Evolutionary conservation across 2,797 vertebrate genomes (phyloP), one percentile per base, ranked within the genome.

Genomic region (Danio choprae): DNA sequence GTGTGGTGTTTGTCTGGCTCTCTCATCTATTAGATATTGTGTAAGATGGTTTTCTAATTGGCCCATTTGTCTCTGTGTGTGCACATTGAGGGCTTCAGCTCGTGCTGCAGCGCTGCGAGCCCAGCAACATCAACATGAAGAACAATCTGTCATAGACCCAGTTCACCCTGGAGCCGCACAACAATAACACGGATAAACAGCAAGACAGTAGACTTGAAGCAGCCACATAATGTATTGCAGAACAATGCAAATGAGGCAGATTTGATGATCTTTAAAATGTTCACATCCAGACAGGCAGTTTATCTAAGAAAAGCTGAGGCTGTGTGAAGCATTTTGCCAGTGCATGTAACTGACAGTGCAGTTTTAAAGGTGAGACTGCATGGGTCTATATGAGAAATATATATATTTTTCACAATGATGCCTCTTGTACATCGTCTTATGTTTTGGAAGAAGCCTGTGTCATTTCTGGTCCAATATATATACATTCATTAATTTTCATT

Each of bases 21-120:
- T 62, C n/a, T 70, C 56, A 70, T 70, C 36, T 70, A 71, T 62
- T 71, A 79, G 77, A 79, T 71, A 53, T 62, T 79, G 56, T 79
- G 36, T 79, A 62, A 60, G 67, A 70, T 79, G 67, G 70, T 67
- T 79, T 62, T 71, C 38, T 53, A 62, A 62, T 62, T 62, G 67
- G 13, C 20, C 18, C 36, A 62, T 79, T 71, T 70, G 56, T 79
- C 67, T 79, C 15, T 4, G 56, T 10, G 56, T 10, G 9, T 71
- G 36, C 44, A 43, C 29, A 51, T 70, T 51, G 7, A 13, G 77
- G 18, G 18, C 56, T 78, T 22, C 43, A 77, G 43, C 65, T 78
- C 18, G 8, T 22, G 2, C 60, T 50, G 55, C 44, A 41, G 29
- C 7, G 65, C 76, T 70, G n/a, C 65, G 13, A 70, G 77, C 29